These are phyloP conservation scores for Margaritifera margaritifera DNA, from an alignment of 2,888 invertebrate genomes.

Conservation along the genomic window DNA sequence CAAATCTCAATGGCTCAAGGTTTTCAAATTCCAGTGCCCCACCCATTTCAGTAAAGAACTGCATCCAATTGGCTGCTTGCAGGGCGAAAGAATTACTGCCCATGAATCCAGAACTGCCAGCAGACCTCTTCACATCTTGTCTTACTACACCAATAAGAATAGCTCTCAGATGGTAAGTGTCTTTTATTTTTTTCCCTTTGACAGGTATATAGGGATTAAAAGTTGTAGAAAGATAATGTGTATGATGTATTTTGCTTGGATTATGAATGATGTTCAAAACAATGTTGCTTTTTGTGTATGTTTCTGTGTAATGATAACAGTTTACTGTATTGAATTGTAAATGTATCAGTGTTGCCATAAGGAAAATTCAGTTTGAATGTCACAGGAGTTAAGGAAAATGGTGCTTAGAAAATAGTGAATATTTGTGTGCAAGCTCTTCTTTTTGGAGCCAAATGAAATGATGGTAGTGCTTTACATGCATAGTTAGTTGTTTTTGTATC, in stretches of 20 bases:
- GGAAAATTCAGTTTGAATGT: too few relatives aligned
- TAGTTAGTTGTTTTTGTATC: too few relatives aligned
- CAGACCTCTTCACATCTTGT: constrained; percentile 97
- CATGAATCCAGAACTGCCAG: constrained; percentile 97
- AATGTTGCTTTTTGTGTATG: too few relatives aligned
- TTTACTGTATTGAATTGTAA: too few relatives aligned
- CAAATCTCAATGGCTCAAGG: constrained; percentile 21
- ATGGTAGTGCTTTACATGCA: too few relatives aligned
- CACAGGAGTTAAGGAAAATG: too few relatives aligned
- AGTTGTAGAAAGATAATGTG: not conserved
- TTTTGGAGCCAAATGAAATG: too few relatives aligned
- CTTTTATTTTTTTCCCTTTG: not conserved
- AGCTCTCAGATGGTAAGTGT: constrained; percentile 86
- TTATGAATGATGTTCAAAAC: too few relatives aligned
- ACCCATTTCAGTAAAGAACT: constrained; percentile 81
- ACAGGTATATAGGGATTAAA: not conserved
- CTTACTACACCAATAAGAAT: constrained; percentile 98
- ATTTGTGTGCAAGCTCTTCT: too few relatives aligned
- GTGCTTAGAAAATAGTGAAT: too few relatives aligned
- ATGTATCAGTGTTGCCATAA: too few relatives aligned
- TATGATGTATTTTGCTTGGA: not conserved
- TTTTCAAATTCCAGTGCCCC: constrained; percentile 16
- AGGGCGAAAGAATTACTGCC: constrained; percentile 93
- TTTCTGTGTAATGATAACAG: too few relatives aligned
- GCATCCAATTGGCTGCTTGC: constrained; percentile 98